Evolutionary conservation across 35 echinoderm and acorn worm genomes (phyloP).

Genomic region (Anneissia japonica): DNA sequence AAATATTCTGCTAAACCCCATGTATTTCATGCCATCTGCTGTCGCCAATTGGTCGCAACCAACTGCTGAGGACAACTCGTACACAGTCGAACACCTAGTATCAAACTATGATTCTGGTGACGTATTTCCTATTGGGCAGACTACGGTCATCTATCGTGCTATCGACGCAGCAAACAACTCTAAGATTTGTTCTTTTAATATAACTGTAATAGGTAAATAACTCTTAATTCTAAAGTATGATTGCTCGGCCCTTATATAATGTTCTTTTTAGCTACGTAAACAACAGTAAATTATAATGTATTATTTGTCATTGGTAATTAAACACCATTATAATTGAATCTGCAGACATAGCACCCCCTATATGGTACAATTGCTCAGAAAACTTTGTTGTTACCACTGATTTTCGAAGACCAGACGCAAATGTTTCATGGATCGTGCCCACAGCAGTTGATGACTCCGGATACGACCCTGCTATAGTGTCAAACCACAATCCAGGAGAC

Average conservation of each 20-base stretch:
- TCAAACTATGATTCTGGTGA: background rate
- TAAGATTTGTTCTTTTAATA: background rate
- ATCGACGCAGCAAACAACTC: background rate
- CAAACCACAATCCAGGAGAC: background rate
- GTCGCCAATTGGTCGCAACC: background rate
- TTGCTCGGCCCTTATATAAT: too few relatives aligned
- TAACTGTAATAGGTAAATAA: background rate
- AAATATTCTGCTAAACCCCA: background rate
- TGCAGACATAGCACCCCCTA: background rate
- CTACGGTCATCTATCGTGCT: background rate
- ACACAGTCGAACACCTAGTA: background rate
- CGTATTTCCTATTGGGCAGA: background rate
- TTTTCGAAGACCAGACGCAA: background rate
- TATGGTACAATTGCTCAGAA: background rate
- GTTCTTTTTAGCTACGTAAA: too few relatives aligned
- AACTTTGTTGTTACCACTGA: background rate
- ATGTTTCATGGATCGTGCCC: background rate
- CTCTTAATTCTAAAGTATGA: too few relatives aligned
- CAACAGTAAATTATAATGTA: too few relatives aligned
- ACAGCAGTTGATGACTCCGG: background rate
- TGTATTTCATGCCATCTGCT: background rate
- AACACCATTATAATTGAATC: too few relatives aligned
- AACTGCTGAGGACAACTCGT: background rate
- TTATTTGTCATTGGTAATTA: too few relatives aligned
- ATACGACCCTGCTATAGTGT: background rate